Evolutionary conservation across 1,140 invertebrate species (phyloP).

Genomic region (Nephila pilipes): DNA sequence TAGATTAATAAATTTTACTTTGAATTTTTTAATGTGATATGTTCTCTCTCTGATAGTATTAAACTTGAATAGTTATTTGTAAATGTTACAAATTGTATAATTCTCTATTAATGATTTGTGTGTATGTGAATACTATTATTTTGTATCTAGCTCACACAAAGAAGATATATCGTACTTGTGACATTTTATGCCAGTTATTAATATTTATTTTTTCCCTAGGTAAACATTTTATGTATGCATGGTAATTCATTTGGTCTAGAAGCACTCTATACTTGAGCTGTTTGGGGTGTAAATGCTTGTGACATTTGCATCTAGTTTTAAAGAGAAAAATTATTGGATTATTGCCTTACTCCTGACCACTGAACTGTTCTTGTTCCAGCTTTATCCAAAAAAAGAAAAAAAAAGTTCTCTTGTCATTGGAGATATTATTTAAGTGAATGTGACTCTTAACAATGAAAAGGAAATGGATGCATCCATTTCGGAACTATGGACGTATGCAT

Average conservation of each 20-base stretch:
- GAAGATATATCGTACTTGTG: too few relatives aligned
- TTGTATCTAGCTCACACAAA: too few relatives aligned
- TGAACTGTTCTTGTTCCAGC: slow-evolving; percentile 60
- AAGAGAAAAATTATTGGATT: slow-evolving; percentile 55
- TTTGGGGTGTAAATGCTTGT: slow-evolving; percentile 19
- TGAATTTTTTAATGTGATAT: too few relatives aligned
- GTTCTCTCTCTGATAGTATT: too few relatives aligned
- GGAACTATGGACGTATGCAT: neutral
- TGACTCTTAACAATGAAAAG: neutral
- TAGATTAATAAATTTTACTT: too few relatives aligned
- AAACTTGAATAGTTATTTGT: too few relatives aligned
- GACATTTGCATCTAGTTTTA: slow-evolving; percentile 46
- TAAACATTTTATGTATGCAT: slow-evolving; percentile 62
- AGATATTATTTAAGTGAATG: neutral
- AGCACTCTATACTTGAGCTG: slow-evolving; percentile 51
- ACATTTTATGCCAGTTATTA: too few relatives aligned
- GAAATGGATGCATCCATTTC: neutral
- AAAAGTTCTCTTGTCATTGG: neutral
- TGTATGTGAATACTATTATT: too few relatives aligned
- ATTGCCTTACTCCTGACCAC: slow-evolving; percentile 73
- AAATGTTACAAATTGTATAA: too few relatives aligned
- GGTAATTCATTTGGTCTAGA: slow-evolving; percentile 44
- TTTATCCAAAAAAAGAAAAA: slow-evolving; percentile 35
- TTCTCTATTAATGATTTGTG: too few relatives aligned
- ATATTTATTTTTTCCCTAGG: slow-evolving; percentile 41